Evolutionary conservation across 2,888 invertebrate genomes (phyloP).

Genomic region (Sinhomidia bicolor): DNA sequence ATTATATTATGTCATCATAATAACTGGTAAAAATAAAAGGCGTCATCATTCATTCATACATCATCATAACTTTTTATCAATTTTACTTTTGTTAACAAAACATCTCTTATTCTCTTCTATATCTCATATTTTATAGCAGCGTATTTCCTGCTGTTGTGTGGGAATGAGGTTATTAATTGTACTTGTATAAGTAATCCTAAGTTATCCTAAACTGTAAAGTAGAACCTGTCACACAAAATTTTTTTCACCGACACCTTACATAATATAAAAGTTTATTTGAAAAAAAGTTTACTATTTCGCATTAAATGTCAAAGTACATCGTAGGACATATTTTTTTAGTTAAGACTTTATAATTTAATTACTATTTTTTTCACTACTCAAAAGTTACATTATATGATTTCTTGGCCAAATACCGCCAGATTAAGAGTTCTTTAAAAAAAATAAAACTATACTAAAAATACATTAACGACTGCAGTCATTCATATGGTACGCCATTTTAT

Average conservation of each 20-base stretch:
- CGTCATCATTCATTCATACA: slow-evolving; percentile 10
- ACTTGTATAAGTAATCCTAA: background rate
- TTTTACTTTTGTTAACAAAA: slow-evolving; percentile 5
- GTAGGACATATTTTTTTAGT: too few relatives aligned
- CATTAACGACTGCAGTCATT: too few relatives aligned
- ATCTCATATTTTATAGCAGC: background rate
- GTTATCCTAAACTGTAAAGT: background rate
- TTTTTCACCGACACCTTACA: too few relatives aligned
- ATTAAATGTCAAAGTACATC: too few relatives aligned
- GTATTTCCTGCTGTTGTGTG: slow-evolving; percentile 64
- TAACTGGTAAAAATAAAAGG: background rate
- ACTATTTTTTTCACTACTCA: too few relatives aligned
- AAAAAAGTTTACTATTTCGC: background rate
- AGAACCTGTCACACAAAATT: background rate
- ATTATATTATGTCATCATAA: slow-evolving; percentile 31
- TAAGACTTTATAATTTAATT: too few relatives aligned
- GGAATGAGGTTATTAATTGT: slow-evolving; percentile 54
- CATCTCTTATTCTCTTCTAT: background rate
- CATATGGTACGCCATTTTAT: too few relatives aligned
- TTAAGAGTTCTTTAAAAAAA: too few relatives aligned
- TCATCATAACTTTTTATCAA: slow-evolving; percentile 40
- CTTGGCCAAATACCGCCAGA: too few relatives aligned
- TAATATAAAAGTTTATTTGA: too few relatives aligned
- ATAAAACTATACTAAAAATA: too few relatives aligned
- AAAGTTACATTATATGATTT: too few relatives aligned